Base-by-base conservation (phyloP, 2,797 vertebrate genomes). In the Hybognathus amarus region DNA sequence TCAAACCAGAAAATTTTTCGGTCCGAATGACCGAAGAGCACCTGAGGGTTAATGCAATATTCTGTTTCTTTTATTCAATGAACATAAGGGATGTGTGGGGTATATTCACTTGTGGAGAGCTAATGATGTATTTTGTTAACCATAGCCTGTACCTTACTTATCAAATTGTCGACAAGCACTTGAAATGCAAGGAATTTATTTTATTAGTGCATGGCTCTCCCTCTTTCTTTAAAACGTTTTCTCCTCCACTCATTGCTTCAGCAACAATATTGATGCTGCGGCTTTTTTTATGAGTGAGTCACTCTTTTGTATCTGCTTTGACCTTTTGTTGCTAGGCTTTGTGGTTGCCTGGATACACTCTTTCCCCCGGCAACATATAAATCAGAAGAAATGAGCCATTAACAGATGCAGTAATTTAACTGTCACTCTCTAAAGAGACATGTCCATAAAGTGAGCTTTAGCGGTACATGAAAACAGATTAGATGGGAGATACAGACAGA, bases 281-380 rank as follows among this genome's bases (percentile, higher is more conserved):
- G 79, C 87, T 82, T 69, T 71, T 36, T 77, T 83, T 86, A 83
- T 83, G 7, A 83, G 86, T 83, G 85, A 91, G 63, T 91, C 85
- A 85, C 74, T 86, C 81, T 78, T 89, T 85, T 86, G 85, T 85
- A 73, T 87, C 79, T 83, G 83, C 54, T 47, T 47, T 90, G 85
- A 89, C 88, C 87, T 90, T 92, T 90, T 83, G 82, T 88, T 89
- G 85, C 85, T 79, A 83, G 80, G 80, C 59, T 85, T 88, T 87
- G 81, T 85, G 85, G 89, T 92, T 91, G 89, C 87, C 80, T 88
- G 86, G 90, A 89, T 87, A 91, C 87, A 59, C 52, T 76, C 83
- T 83, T 52, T 87, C 80, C 80, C 59, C 67, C 80, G n/a, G 78
- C 81, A 84, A 87, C 79, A 85, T 42, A 76, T 87, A 86, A 61